Evolutionary conservation across 2,888 invertebrate genomes (phyloP).

Genomic region (Dasysyrphus tricinctus): DNA sequence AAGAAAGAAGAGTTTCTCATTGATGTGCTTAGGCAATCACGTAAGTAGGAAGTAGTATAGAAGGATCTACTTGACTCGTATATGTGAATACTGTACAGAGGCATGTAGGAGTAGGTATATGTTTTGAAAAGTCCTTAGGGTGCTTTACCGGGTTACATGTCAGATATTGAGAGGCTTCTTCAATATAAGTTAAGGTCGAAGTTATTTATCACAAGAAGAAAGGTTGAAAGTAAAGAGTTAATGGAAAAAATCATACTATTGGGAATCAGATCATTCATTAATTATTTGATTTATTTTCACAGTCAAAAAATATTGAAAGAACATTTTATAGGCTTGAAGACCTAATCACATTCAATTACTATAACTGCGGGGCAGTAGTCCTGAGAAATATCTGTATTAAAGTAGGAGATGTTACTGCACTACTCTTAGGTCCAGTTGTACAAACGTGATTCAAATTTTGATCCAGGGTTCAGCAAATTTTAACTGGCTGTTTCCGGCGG

Average conservation of each 20-base stretch:
- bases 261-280: slow-evolving; percentile 33
- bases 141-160: not conserved
- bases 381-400: too few relatives aligned
- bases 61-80: not conserved
- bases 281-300: slow-evolving; percentile 14
- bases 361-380: too few relatives aligned
- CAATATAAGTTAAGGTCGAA: slow-evolving; percentile 3
- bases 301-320: not conserved
- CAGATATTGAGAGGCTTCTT: not conserved
- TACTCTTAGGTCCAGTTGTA: too few relatives aligned
- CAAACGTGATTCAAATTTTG: too few relatives aligned
- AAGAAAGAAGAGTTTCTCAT: slow-evolving; percentile 18
- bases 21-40: slow-evolving; percentile 46
- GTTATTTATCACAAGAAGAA: slow-evolving; percentile 38
- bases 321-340: not conserved
- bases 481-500: too few relatives aligned
- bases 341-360: too few relatives aligned
- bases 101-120: not conserved
- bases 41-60: slow-evolving; percentile 20
- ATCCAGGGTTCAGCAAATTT: too few relatives aligned
- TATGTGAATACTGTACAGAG: not conserved
- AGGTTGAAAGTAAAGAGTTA: slow-evolving; percentile 25
- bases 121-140: slow-evolving; percentile 34
- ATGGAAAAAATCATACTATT: slow-evolving; percentile 42
- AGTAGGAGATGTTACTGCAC: too few relatives aligned